phyloP scores from a whole-genome alignment of 2,888 invertebrate species.

The Bombylius major region DNA sequence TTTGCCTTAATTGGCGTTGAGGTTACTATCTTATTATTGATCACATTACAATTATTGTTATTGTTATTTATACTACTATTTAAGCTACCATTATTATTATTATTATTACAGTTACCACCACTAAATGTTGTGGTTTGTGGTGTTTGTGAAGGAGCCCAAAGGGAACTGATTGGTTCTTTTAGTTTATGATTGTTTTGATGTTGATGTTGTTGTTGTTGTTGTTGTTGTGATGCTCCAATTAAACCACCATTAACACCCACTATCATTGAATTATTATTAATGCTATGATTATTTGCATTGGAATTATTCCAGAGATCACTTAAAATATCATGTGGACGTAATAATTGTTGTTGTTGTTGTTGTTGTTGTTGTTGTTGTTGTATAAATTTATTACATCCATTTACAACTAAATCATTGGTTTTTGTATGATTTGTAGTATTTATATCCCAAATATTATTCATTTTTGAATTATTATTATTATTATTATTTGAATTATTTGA shows the following conservation, averaged over 20 bases:
- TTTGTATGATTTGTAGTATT: slow-evolving; percentile 9
- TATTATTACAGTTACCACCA: slow-evolving; percentile 15
- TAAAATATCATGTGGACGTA: slow-evolving; percentile 21
- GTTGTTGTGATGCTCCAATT: slow-evolving; percentile 3
- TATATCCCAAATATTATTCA: slow-evolving; percentile 33
- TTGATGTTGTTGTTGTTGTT: slow-evolving; percentile 3
- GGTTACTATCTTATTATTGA: slow-evolving; percentile 4
- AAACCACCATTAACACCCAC: slow-evolving; percentile 6
- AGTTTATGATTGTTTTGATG: slow-evolving; percentile 1
- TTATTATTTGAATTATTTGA: not conserved
- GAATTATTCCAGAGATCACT: slow-evolving; percentile 32
- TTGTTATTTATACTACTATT: slow-evolving; percentile 15
- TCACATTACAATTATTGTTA: slow-evolving; percentile 10
- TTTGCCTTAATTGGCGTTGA: slow-evolving; percentile 4
- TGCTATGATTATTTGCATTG: slow-evolving; percentile 9
- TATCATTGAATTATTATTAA: not conserved
- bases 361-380: slow-evolving; percentile 17
- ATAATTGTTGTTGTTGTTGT: slow-evolving; percentile 15
- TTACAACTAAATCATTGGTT: not conserved
- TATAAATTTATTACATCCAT: slow-evolving; percentile 12
- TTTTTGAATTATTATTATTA: slow-evolving; percentile 16
- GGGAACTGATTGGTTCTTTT: slow-evolving; percentile 9
- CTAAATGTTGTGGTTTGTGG: slow-evolving; percentile 11
- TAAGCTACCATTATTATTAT: slow-evolving; percentile 28
- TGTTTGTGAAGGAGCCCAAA: slow-evolving; percentile 6